Evolutionary conservation across 2,888 invertebrate species (phyloP).

Genomic region (Brenthis daphne): DNA sequence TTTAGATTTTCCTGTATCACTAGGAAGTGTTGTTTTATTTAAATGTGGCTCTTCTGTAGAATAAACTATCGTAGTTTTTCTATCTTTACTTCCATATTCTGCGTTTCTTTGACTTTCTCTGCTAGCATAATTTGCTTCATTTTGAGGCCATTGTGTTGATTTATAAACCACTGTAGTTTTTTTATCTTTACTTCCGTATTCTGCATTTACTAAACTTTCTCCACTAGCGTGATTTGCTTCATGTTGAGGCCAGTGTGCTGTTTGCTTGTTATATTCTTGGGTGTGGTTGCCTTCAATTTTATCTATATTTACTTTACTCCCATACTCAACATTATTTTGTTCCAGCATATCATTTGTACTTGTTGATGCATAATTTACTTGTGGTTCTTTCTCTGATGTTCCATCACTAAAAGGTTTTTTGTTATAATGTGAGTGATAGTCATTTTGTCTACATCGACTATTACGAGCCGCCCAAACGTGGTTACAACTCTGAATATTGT

Average conservation of each 20-base stretch:
- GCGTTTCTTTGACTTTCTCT: not conserved
- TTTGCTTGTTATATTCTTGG: not conserved
- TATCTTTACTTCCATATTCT: not conserved
- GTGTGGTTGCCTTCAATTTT: constrained; percentile 1
- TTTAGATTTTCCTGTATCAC: constrained; percentile 47
- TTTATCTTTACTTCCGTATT: not conserved
- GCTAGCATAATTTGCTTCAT: constrained; percentile 8
- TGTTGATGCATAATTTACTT: constrained; percentile 1
- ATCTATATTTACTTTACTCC: constrained; percentile 4
- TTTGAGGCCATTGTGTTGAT: not conserved
- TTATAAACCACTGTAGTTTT: constrained; percentile 3
- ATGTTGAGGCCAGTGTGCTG: not conserved
- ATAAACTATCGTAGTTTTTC: constrained; percentile 6
- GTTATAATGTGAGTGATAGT: constrained; percentile 23
- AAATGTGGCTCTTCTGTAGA: constrained; percentile 7
- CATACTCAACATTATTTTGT: not conserved
- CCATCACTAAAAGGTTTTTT: not conserved
- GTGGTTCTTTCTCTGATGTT: not conserved
- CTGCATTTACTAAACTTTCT: not conserved
- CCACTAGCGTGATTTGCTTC: constrained; percentile 5
- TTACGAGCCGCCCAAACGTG: constrained; percentile 84
- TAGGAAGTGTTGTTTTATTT: constrained; percentile 4
- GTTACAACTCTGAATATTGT: constrained; percentile 86
- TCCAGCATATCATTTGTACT: not conserved
- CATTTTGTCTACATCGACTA: constrained; percentile 60